A percentile compares a stretch with the other conserved stretches of the same genome.
phyloP scores from a whole-genome alignment of 1,140 invertebrate genomes.

The Zaprionus taronus region DNA sequence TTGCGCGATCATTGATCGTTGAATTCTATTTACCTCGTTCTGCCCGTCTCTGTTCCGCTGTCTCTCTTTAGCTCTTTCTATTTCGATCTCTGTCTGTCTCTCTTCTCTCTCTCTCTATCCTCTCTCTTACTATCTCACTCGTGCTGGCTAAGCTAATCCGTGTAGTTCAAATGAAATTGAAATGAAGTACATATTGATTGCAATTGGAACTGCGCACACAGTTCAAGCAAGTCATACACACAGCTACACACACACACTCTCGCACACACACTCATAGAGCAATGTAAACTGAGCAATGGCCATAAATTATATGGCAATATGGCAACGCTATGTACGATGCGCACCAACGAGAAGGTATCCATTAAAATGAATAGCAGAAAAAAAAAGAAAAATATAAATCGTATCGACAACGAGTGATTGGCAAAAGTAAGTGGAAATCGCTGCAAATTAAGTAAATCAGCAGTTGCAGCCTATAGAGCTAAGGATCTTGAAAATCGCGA shows the following conservation, averaged over 20 bases:
- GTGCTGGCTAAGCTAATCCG: background rate
- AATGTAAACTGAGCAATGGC: background rate
- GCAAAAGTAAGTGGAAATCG: conserved; percentile 1
- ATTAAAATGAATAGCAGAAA: background rate
- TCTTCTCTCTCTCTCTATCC: background rate
- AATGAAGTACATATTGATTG: conserved; percentile 3
- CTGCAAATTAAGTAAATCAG: conserved; percentile 5
- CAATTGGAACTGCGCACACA: conserved; percentile 4
- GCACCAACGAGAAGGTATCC: background rate
- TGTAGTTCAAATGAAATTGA: conserved; percentile 8
- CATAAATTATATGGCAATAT: conserved; percentile 8
- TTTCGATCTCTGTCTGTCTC: background rate
- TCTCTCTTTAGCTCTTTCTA: background rate
- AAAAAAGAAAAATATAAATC: background rate
- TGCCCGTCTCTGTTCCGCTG: background rate
- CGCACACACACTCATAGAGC: background rate
- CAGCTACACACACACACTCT: background rate
- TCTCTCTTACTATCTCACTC: background rate
- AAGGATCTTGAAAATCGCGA: background rate
- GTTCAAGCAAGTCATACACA: background rate
- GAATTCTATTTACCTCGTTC: background rate
- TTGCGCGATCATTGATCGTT: conserved; percentile 4
- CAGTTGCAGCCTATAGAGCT: background rate
- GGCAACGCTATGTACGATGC: background rate
- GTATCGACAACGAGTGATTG: background rate